Base-by-base conservation (phyloP, 2,113 vertebrate species). In the Amphilophus citrinellus region DNA sequence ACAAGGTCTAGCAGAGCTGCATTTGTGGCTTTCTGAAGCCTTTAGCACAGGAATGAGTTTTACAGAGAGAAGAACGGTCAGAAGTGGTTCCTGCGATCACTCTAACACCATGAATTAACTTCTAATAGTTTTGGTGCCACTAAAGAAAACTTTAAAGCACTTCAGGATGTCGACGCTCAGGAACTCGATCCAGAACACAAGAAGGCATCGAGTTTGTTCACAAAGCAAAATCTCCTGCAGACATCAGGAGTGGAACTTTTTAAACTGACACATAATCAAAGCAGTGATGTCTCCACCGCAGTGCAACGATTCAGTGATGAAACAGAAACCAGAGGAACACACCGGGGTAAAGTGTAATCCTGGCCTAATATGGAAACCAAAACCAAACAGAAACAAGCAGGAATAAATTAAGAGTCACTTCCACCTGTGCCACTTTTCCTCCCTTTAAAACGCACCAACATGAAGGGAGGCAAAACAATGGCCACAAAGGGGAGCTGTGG, bases 401-500 rank as follows among this genome's bases (percentile, higher is more conserved):
- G 15, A 56, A 53, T 53, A 53, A 50, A 50, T 50, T 50, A 50
- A 53, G 1, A 53, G 47, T 53, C 17, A 6, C 50, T 53, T 47
- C 44, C 14, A 14, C 44, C 14, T 6, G 5, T 47, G 47, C 47
- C 15, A 17, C 15, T 17, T 6, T 17, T 7, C 47, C 17, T 56
- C 50, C 50, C 50, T 20, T 9, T 35, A 35, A 10, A 10, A 9
- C 20, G 3, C 20, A 56, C 6, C 6, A 57, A 18, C 53, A 20
- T n/a, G 6, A 57, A 57, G 20, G 20, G 53, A 57, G n/a, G 18
- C 15, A 73, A 53, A 27, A 73, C 27, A 32, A 73, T n/a, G 68
- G 68, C 47, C 68, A 73, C 68, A 73, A 32, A 17, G 68, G 68
- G 47, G 47, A n/a, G 68, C 68, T 73, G 27, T 73, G 44, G 18